A percentile compares a stretch with the other conserved stretches of the same genome.
These are phyloP conservation scores for Pseudomyrmex pallidus DNA, from an alignment of 1,140 invertebrate species.

Conservation along the genomic window DNA sequence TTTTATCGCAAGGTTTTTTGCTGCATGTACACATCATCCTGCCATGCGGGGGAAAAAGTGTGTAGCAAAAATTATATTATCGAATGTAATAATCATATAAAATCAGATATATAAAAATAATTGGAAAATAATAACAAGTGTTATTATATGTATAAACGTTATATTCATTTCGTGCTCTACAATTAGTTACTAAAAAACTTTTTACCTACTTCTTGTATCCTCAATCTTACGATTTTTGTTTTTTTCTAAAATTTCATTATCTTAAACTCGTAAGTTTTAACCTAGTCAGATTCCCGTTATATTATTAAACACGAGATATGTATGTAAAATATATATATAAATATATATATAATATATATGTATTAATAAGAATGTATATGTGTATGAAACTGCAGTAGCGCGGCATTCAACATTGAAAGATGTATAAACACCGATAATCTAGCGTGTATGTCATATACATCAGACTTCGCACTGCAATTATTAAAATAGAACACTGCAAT, in stretches of 20 bases:
- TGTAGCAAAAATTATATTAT: conserved; percentile 30
- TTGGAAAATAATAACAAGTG: conserved; percentile 10
- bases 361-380: conserved; percentile 20
- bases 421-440: conserved; percentile 16
- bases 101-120: neutral
- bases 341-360: conserved; percentile 24
- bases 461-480: neutral
- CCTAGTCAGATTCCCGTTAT: neutral
- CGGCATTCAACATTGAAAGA: conserved; percentile 15
- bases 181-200: conserved; percentile 8
- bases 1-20: conserved; percentile 17
- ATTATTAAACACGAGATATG: conserved; percentile 11
- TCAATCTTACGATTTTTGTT: neutral
- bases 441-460: conserved; percentile 29
- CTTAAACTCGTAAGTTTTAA: neutral
- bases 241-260: neutral
- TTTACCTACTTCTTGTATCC: neutral
- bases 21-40: neutral
- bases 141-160: neutral
- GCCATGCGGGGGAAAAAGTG: neutral
- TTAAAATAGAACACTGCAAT: too few species aligned
- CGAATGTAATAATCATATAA: conserved; percentile 23
- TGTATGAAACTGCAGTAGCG: conserved; percentile 37
- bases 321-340: too few species aligned
- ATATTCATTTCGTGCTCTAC: neutral